Evolutionary conservation across 2,113 vertebrate genomes (phyloP), one percentile per base, ranked within the genome.

Genomic region (Carassius auratus): DNA sequence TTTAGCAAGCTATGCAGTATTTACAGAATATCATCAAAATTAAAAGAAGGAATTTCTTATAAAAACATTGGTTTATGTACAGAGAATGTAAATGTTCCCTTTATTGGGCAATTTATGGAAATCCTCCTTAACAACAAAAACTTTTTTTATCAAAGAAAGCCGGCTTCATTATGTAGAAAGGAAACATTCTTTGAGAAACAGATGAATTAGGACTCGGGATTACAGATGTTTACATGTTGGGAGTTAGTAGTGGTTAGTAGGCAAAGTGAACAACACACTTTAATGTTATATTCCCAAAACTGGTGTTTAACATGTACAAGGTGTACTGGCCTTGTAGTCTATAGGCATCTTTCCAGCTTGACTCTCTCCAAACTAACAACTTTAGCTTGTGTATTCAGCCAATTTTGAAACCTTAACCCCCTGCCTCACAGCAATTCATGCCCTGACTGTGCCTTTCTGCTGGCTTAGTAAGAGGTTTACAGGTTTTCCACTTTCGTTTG

Each of bases 391-490:
- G 17, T 17, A 68, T 26, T 71, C 75, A 64, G n/a, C 45, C 76
- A 69, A 45, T 84, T 84, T 57, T 80, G 76, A 26, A 84, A 81
- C 61, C 50, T 26, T 85, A 78, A 79, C 75, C 81, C 66, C 62
- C 23, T 21, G 68, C 69, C 68, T 87, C 69, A 38, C 33, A 55
- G 52, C 59, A 87, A 87, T 81, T 74, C 26, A 21, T 71, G 14
- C 19, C 52, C 78, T 81, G 64, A 57, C 26, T 69, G 62, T 69
- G 80, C 62, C 23, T 38, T 81, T 69, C 33, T 61, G 45, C 23
- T 76, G 83, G 69, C 38, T 85, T 48, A 45, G 57, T 83, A 62
- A 88, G 84, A 85, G 73, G 78, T 82, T 86, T 76, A 86, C 74
- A 73, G 50, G 50, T 76, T 80, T 68, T 79, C 57, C 71, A 75